Conservation (phyloP, 2,113 vertebrate species). For the Syngnathoides biaculeatus region DNA sequence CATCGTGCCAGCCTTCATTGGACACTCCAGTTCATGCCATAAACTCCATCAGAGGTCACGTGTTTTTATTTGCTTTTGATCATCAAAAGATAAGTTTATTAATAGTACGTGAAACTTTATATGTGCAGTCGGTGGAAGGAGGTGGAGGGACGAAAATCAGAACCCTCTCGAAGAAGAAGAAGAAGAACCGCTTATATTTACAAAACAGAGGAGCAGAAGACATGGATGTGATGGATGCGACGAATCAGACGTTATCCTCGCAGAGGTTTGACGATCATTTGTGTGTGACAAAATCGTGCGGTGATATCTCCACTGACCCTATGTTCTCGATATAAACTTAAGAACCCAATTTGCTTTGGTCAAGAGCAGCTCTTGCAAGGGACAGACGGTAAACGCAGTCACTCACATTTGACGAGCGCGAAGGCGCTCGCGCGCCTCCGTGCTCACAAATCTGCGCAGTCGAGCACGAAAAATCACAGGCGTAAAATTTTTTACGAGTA, state of each 20-base stretch:
- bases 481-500: too few relatives aligned
- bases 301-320: not conserved
- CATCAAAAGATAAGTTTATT: not conserved
- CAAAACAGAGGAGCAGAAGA: conserved; percentile 62
- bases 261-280: conserved; percentile 71
- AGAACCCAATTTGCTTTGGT: too few relatives aligned
- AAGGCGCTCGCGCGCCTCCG: too few relatives aligned
- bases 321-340: not conserved
- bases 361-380: too few relatives aligned
- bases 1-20: conserved; percentile 42
- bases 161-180: conserved; percentile 71
- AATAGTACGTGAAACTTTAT: not conserved
- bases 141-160: conserved; percentile 70
- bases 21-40: conserved; percentile 49
- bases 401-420: too few relatives aligned
- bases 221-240: conserved; percentile 65
- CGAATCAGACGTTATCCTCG: conserved; percentile 61
- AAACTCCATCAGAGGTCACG: conserved; percentile 55
- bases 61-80: not conserved
- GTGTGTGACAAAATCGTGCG: not conserved
- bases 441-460: too few relatives aligned
- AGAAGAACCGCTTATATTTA: conserved; percentile 52
- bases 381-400: too few relatives aligned
- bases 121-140: conserved; percentile 61
- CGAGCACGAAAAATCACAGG: too few relatives aligned